Base-by-base conservation (phyloP, 2,888 invertebrate genomes). In the Acleris literana region DNA sequence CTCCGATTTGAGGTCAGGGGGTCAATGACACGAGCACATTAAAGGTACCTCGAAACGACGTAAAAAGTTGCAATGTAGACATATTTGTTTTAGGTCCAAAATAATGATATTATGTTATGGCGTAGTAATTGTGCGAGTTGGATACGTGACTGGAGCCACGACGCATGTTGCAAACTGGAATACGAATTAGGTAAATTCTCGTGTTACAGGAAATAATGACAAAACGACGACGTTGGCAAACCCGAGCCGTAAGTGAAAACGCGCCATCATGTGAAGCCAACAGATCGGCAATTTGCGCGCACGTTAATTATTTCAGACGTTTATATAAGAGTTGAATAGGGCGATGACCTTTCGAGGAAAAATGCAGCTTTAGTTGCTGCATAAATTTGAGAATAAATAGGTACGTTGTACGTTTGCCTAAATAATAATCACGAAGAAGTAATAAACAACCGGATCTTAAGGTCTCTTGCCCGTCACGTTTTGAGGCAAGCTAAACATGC, bases 1-100 rank as follows among this genome's bases (percentile, higher is more conserved):
- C 61, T 52, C 51, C 29, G 60, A 61, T 66, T 66, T 66, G 52
- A 52, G 66, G 62, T 57, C 60, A 68, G 13, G 16, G 25, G 68
- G 64, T 64, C 68, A 68, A 68, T 57, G 64, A 64, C 68, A 61
- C 43, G 46, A 43, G 18, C 20, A 44, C 44, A 56, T 39, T 46
- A 56, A 52, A 22, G 33, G 33, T 33, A 33, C 53, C 7, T 25
- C 59, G 52, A 46, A 25, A 63, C 17, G 25, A 29, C 33, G 20
- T 17, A 5, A 46, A 46, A 25, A 44, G 44, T 7, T 11, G 13
- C 16, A n/a, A 43, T 20, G 20, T 18, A 1, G 11, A 11, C 18
- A 18, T 55, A 39, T 39, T 39, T 55, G 13, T 20, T 55, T 0
- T 4, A 39, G 39, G 4, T 39, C 39, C 39, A 39, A 39, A 39